Conservation (phyloP, 2,888 invertebrate genomes). For the Eristalis arbustorum region DNA sequence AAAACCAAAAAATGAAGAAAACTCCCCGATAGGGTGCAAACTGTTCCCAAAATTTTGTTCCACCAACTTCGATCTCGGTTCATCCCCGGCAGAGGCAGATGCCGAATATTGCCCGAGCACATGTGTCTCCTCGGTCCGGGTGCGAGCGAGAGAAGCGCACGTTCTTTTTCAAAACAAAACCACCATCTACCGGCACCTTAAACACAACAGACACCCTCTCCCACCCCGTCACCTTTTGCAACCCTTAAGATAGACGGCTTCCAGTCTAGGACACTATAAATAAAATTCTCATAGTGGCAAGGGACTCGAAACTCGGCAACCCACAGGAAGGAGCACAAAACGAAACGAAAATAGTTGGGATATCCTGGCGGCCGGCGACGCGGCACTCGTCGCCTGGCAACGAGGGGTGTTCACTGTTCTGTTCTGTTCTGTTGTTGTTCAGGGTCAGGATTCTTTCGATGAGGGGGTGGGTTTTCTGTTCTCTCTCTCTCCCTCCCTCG, state of each 20-base stretch:
- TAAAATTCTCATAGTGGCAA: conserved; percentile 58
- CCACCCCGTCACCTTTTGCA: conserved; percentile 5
- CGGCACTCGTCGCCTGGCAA: too few relatives aligned
- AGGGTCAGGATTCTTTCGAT: conserved; percentile 52
- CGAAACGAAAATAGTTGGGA: conserved; percentile 17
- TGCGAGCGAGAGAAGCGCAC: neutral
- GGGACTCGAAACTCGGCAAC: conserved; percentile 7
- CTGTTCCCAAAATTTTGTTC: conserved; percentile 39
- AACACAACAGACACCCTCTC: conserved; percentile 34
- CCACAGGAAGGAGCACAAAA: conserved; percentile 45
- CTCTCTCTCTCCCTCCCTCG: neutral
- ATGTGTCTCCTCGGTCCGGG: neutral
- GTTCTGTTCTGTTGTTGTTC: too few relatives aligned
- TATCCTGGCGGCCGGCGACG: neutral
- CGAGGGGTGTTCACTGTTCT: neutral
- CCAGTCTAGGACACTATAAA: conserved; percentile 60
- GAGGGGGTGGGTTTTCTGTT: conserved; percentile 38
- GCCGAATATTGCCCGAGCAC: conserved; percentile 15
- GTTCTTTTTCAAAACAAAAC: conserved; percentile 43
- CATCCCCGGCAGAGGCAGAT: conserved; percentile 45
- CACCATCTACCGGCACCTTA: conserved; percentile 25
- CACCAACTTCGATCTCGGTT: conserved; percentile 46
- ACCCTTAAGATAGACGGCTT: conserved; percentile 21
- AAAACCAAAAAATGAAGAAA: conserved; percentile 7
- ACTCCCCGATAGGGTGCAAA: conserved; percentile 27